These are phyloP conservation scores for Aurelia coerulea DNA, from an alignment of 30 jellyfish, hydroid and myxozoan genomes.

Conservation along the genomic window DNA sequence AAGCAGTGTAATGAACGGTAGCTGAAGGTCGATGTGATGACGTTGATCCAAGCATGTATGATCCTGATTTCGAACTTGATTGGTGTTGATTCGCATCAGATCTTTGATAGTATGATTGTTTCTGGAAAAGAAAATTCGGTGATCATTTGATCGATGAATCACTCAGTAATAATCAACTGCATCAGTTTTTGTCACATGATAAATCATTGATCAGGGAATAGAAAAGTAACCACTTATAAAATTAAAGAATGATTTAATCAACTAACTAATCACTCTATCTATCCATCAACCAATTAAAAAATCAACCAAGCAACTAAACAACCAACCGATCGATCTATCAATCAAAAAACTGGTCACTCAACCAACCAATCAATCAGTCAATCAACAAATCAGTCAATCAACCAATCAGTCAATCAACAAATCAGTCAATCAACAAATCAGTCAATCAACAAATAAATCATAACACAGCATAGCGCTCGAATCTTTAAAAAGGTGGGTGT, in stretches of 20 bases:
- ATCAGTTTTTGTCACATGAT: no score
- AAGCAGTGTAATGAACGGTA: conserved; percentile 94
- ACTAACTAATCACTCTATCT: no score
- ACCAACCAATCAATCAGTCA: not conserved
- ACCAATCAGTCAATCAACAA: not conserved
- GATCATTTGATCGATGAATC: not conserved
- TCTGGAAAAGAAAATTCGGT: conserved; percentile 19
- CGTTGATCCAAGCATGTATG: conserved; percentile 60
- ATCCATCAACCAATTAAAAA: not conserved
- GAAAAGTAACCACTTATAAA: not conserved
- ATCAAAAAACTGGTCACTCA: no score
- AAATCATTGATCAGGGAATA: not conserved
- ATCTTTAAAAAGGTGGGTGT: no score
- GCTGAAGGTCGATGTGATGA: conserved; percentile 95
- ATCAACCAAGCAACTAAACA: not conserved
- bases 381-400: not conserved
- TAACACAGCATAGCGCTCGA: no score
- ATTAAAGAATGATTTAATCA: no score
- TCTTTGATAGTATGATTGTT: conserved; percentile 80
- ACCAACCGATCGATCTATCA: no score
- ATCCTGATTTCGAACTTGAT: conserved; percentile 22
- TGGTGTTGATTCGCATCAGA: conserved; percentile 70
- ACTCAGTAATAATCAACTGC: not conserved
- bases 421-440: not conserved
- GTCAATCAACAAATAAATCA: not conserved